Conservation (phyloP, 2,113 vertebrate species). For the Python bivittatus region DNA sequence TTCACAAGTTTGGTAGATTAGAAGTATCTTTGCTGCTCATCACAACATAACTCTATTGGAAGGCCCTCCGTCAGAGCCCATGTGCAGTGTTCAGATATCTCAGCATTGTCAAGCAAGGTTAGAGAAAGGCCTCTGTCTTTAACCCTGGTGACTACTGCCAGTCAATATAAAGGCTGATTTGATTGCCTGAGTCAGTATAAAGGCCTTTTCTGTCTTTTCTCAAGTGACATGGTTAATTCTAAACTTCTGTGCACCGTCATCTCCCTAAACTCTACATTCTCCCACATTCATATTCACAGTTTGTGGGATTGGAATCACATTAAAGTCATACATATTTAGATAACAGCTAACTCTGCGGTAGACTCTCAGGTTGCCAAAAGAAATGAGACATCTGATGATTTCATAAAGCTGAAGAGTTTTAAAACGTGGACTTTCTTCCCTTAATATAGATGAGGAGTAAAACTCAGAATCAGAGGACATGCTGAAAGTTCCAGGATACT, state of each 20-base stretch:
- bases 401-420: background rate
- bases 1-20: background rate
- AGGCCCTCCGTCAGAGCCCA: no score
- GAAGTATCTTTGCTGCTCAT: background rate
- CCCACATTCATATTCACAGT: background rate
- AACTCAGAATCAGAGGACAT: background rate
- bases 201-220: background rate
- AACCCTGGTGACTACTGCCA: background rate
- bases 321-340: background rate
- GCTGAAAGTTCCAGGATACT: background rate
- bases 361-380: background rate
- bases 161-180: background rate
- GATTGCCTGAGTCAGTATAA: background rate
- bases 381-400: slow-evolving; percentile 33
- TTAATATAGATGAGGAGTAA: background rate
- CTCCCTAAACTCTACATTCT: background rate
- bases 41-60: background rate
- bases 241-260: background rate
- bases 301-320: background rate
- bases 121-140: background rate
- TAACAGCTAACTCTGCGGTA: background rate
- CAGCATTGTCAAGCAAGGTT: no score
- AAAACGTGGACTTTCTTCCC: slow-evolving; percentile 52
- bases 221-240: background rate
- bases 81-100: background rate